Evolutionary conservation across 53 echinoderm and acorn worm genomes (phyloP), one percentile per base, ranked within the genome.

Genomic region (Holothuria leucospilota): DNA sequence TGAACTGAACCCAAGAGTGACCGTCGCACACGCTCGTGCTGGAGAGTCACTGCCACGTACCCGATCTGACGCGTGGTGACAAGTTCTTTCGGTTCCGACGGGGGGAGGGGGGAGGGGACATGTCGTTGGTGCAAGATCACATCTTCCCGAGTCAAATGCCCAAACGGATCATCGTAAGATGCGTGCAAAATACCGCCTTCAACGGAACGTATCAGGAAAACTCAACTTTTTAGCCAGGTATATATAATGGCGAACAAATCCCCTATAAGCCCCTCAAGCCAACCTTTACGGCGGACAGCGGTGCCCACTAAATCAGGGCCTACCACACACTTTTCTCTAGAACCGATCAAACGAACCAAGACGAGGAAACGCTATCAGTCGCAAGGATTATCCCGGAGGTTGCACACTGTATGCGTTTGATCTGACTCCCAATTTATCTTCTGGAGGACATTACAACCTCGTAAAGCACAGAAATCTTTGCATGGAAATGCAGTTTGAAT

Each of bases 391-490:
- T n/a, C 15, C 49, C 25, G 41, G 20, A 18, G 78, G 78, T 20
- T 78, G 56, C 78, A 52, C 51, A 78, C 78, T 78, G 52, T 78
- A 28, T 21, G 62, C 13, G n/a, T n/a, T 75, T 73, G 29, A 74
- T 89, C 63, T 84, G 77, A n/a, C n/a, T n/a, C n/a, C n/a, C n/a
- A n/a, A n/a, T n/a, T n/a, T n/a, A n/a, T n/a, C n/a, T n/a, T n/a
- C 41, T 56, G 74, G 18, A 62, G 52, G 30, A 89, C 63, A n/a
- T n/a, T n/a, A n/a, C n/a, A n/a, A n/a, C n/a, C n/a, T n/a, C n/a
- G n/a, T n/a, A n/a, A n/a, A n/a, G 59, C 84, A 89, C 28, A 84
- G 81, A 63, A 89, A 84, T 52, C 61, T 88, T 29, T 27, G 84
- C 7, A 62, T 89, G 63, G 84, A 89, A 42, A 75, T 84, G 70